Evolutionary conservation across 2,113 vertebrate genomes (phyloP).

Genomic region (Muntiacus reevesi): DNA sequence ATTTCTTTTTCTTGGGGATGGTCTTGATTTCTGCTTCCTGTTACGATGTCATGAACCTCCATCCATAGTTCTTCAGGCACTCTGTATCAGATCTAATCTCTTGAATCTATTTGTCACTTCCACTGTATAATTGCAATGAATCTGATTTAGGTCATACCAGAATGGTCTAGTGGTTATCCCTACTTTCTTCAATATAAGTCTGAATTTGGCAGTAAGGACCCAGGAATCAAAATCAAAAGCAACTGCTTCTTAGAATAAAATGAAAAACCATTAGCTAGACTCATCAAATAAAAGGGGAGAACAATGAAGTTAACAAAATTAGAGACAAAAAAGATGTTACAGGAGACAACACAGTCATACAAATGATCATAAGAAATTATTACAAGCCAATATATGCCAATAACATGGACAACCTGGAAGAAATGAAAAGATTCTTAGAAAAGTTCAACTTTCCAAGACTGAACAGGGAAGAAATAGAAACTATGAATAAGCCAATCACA

Average conservation of each 20-base stretch:
- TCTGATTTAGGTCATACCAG: neutral
- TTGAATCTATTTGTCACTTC: neutral
- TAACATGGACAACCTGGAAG: neutral
- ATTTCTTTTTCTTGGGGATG: neutral
- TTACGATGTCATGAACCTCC: neutral
- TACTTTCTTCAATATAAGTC: neutral
- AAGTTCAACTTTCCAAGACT: neutral
- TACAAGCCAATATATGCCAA: neutral
- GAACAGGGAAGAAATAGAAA: neutral
- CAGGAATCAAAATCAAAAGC: neutral
- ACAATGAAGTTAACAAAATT: neutral
- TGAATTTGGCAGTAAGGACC: neutral
- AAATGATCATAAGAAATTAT: neutral
- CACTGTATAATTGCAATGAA: neutral
- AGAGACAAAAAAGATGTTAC: neutral
- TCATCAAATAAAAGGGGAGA: neutral
- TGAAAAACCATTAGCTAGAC: neutral
- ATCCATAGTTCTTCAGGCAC: neutral
- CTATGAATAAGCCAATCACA: neutral
- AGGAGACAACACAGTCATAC: neutral
- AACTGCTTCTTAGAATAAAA: neutral
- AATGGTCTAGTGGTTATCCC: neutral
- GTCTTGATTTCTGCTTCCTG: neutral
- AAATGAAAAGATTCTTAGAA: neutral
- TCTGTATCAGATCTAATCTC: neutral